Base-by-base conservation (phyloP, 2,888 invertebrate genomes). In the Synergus laeviventris region DNA sequence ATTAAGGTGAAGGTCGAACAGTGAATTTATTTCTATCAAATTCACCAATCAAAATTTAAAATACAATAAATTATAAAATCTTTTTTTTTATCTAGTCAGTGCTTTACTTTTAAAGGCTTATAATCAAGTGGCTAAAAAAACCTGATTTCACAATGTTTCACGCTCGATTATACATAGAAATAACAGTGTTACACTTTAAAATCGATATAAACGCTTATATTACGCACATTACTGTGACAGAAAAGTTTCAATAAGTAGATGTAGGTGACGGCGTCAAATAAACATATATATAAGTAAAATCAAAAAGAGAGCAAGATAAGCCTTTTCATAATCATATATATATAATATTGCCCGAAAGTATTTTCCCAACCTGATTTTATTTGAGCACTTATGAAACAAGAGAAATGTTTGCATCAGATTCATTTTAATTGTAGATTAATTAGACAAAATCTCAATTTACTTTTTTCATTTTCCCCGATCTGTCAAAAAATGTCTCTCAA, bases 281-380 rank as follows among this genome's bases (percentile, higher is more conserved):
- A 31, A 21, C 12, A 11, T 9, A 56, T 21, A 21, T 2, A 21
- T 21, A 56, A 4, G 18, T n/a, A 12, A 56, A 56, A 56, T 0
- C 31, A 31, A 56, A 56, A 56, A 56, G 16, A 45, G 9, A 4
- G 21, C 56, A 56, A 12, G 18, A 18, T 16, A n/a, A 9, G 18
- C 9, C 54, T 56, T 56, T 56, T 56, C 54, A 8, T 56, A 56
- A 45, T 45, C 45, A 45, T n/a, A n/a, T n/a, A n/a, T n/a, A n/a
- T n/a, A n/a, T n/a, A n/a, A n/a, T n/a, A n/a, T 21, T 56, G 18
- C 18, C 18, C 21, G 18, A 56, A 56, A 56, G 11, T 56, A 56
- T 56, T 4, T 56, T 56, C 56, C 1, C 1, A 21, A 21, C 56
- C 21, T 21, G 56, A 56, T 24, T 56, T 56, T 21, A 21, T 12